Percentiles rank a stretch among this genome's conserved stretches.
Evolutionary conservation across 2,888 invertebrate genomes (phyloP).

Genomic region (Sarcophaga caerulescens): DNA sequence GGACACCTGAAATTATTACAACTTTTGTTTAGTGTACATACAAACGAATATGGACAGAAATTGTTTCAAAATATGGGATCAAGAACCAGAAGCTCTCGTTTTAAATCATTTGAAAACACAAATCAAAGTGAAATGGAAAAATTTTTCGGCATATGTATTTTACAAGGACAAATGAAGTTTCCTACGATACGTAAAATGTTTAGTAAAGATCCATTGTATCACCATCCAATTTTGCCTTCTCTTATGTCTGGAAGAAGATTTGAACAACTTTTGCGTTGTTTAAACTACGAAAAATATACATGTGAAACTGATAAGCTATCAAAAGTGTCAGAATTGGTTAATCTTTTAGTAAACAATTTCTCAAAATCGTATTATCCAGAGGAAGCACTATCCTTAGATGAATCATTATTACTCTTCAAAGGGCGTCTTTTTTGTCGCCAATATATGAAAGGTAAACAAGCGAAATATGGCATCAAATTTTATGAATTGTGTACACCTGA

Average conservation of each 20-base stretch:
- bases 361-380: slow-evolving; percentile 11
- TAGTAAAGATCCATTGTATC: slow-evolving; percentile 1
- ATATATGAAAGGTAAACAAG: slow-evolving; percentile 20
- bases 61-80: too few species aligned
- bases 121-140: slow-evolving; percentile 10
- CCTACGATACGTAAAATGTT: too few species aligned
- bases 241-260: slow-evolving; percentile 22
- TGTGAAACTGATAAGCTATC: neutral
- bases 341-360: neutral
- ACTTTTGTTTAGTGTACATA: too few species aligned
- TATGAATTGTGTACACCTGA: slow-evolving; percentile 26
- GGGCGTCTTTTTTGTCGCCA: slow-evolving; percentile 21
- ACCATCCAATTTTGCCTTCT: slow-evolving; percentile 9
- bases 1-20: too few species aligned
- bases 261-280: slow-evolving; percentile 5
- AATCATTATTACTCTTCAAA: slow-evolving; percentile 9
- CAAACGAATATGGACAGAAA: too few species aligned
- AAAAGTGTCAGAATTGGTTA: slow-evolving; percentile 2
- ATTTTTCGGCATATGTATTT: slow-evolving; percentile 8
- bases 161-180: slow-evolving; percentile 17
- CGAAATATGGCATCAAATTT: slow-evolving; percentile 29
- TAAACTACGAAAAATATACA: slow-evolving; percentile 17
- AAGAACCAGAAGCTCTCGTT: too few species aligned
- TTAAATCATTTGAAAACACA: slow-evolving; percentile 4
- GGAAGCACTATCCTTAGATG: slow-evolving; percentile 13